Base-by-base conservation (phyloP, 2,797 vertebrate genomes). In the Salarias fasciatus region DNA sequence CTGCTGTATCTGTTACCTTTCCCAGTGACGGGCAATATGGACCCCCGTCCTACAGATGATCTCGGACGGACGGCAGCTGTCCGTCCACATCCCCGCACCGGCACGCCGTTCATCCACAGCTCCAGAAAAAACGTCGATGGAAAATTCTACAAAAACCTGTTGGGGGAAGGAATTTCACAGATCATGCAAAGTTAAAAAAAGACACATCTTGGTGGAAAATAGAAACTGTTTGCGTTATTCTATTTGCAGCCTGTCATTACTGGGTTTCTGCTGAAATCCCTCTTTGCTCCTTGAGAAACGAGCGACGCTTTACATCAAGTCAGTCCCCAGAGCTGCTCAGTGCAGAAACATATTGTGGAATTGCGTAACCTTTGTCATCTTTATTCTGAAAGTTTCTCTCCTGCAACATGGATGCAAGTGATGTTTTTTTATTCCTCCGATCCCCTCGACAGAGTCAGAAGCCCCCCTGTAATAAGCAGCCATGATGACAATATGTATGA, bases 1-100 rank as follows among this genome's bases (percentile, higher is more conserved):
- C 91, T 93, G 93, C 89, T 87, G 88, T 94, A 93, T 95, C 93
- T 94, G 93, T 92, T 95, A 95, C 95, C 94, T 95, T 94, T 94
- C 90, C 78, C 82, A 89, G 86, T 94, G 94, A 95, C 92, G 91
- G 94, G 91, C 94, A 94, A 93, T 92, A 93, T 94, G 94, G 94
- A 92, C 92, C 77, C 77, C 75, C 83, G 92, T 92, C 91, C 91
- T 91, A 83, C 90, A 88, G 93, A 91, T 91, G 86, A 92, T 90
- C 91, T 79, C 87, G 82, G 93, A 92, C 92, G 94, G 90, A 89
- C 87, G 85, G 93, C 95, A 95, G 94, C 93, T 94, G 94, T 93
- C 94, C 91, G 86, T 87, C 85, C 89, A 60, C 83, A 66, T 80
- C 82, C 54, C 52, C 75, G 85, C 89, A 86, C 89, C 88, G 65